phyloP scores from a whole-genome alignment of 2,888 invertebrate genomes.

The Heteropelma amictum region DNA sequence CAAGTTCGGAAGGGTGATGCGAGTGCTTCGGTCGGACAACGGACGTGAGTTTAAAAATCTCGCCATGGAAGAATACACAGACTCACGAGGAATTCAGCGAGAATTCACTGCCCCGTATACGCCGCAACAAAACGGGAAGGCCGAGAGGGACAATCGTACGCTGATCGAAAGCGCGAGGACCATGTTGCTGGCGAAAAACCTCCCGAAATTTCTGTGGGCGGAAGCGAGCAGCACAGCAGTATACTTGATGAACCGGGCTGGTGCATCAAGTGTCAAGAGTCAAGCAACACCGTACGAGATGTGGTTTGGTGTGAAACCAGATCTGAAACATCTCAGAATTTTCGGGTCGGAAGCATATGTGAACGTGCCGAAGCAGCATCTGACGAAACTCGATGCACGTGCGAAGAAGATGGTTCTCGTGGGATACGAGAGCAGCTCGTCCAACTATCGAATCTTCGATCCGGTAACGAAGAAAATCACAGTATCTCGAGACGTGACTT shows the following conservation, averaged over 20 bases:
- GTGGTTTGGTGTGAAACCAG: conserved; percentile 19
- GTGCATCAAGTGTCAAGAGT: background rate
- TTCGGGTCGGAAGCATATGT: conserved; percentile 44
- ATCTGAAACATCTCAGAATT: conserved; percentile 16
- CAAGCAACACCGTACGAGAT: conserved; percentile 18
- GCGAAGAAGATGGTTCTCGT: conserved; percentile 41
- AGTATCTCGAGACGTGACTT: conserved; percentile 32
- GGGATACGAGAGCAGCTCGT: conserved; percentile 46
- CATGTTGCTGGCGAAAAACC: conserved; percentile 8
- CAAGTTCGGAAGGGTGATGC: conserved; percentile 50
- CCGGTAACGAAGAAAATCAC: conserved; percentile 11
- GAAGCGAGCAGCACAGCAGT: conserved; percentile 26
- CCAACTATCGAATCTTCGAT: conserved; percentile 38
- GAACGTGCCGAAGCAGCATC: conserved; percentile 32
- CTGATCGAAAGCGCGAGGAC: conserved; percentile 27
- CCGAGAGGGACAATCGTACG: conserved; percentile 28
- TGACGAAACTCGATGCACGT: conserved; percentile 38
- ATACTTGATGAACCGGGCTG: conserved; percentile 18
- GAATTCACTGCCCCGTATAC: conserved; percentile 30
- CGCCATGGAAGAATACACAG: conserved; percentile 50
- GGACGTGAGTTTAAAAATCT: conserved; percentile 51
- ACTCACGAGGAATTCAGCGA: conserved; percentile 22
- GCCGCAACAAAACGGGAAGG: conserved; percentile 33
- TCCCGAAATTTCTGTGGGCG: conserved; percentile 10
- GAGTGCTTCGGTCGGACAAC: conserved; percentile 53